Conservation (phyloP, 2,888 invertebrate genomes). For the Steromphala cineraria region DNA sequence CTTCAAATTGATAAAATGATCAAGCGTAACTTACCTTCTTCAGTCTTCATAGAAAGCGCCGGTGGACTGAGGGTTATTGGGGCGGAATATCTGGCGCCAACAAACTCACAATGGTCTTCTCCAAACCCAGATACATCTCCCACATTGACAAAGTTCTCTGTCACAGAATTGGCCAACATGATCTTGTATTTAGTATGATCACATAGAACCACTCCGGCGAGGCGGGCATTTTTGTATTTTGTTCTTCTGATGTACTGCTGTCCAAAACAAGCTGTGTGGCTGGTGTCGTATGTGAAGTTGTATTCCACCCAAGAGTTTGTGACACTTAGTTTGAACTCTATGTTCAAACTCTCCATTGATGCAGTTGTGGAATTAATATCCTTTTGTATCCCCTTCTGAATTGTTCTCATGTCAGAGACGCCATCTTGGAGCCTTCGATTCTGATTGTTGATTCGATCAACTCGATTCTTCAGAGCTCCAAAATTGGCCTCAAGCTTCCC, state of each 20-base stretch:
- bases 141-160: constrained; percentile 59
- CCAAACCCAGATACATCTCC: constrained; percentile 59
- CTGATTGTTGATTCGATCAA: not conserved
- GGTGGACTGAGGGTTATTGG: constrained; percentile 37
- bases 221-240: constrained; percentile 40
- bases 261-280: constrained; percentile 50
- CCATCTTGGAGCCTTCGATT: constrained; percentile 13
- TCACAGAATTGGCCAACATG: constrained; percentile 54
- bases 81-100: constrained; percentile 42
- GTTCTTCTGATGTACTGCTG: constrained; percentile 56
- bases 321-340: constrained; percentile 39
- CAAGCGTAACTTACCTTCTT: constrained; percentile 32
- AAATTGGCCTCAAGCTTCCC: constrained; percentile 28
- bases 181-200: constrained; percentile 60
- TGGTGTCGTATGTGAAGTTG: constrained; percentile 50
- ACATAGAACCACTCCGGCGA: constrained; percentile 68
- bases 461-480: constrained; percentile 9
- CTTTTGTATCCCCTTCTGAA: constrained; percentile 25
- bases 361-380: constrained; percentile 22
- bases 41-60: constrained; percentile 24
- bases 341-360: constrained; percentile 33
- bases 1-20: too few relatives aligned
- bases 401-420: constrained; percentile 28
- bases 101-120: constrained; percentile 70
- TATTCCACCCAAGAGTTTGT: constrained; percentile 54